Conservation (phyloP, 1,140 invertebrate species). For the Oncopodura yosiiana region DNA sequence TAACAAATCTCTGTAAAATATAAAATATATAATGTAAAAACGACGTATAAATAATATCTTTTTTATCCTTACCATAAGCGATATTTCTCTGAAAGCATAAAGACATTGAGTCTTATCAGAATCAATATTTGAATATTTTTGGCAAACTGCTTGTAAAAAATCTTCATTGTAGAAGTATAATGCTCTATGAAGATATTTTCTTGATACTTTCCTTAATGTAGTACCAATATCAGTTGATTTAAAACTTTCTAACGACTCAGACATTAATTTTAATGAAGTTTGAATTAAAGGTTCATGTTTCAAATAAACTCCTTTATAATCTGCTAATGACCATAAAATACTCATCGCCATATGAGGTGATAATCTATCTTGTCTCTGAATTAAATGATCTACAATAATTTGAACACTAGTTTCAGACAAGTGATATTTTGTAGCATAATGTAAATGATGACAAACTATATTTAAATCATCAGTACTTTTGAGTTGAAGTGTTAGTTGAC, state of each 20-base stretch:
- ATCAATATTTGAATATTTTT: constrained; percentile 44
- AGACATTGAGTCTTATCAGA: constrained; percentile 45
- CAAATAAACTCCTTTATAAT: neutral
- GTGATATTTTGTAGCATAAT: constrained; percentile 43
- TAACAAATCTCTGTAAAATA: constrained; percentile 43
- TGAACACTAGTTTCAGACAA: constrained; percentile 42
- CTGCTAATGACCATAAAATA: constrained; percentile 22
- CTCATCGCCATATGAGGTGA: constrained; percentile 27
- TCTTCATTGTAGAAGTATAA: constrained; percentile 49
- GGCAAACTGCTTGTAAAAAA: constrained; percentile 45
- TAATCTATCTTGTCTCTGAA: constrained; percentile 16
- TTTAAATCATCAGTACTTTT: constrained; percentile 44
- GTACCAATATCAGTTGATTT: constrained; percentile 42
- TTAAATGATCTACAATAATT: constrained; percentile 23
- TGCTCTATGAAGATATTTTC: constrained; percentile 40
- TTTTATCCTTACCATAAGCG: constrained; percentile 43
- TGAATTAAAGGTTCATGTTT: constrained; percentile 4
- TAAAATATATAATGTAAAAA: constrained; percentile 10
- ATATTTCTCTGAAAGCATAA: constrained; percentile 44
- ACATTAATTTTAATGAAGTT: neutral
- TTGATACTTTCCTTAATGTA: constrained; percentile 42
- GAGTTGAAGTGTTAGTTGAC: constrained; percentile 46
- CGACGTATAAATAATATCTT: constrained; percentile 13
- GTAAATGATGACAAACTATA: constrained; percentile 45
- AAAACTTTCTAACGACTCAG: constrained; percentile 37